Conservation (phyloP, 64 coral and sea anemone species). For the Montipora efflorescens region DNA sequence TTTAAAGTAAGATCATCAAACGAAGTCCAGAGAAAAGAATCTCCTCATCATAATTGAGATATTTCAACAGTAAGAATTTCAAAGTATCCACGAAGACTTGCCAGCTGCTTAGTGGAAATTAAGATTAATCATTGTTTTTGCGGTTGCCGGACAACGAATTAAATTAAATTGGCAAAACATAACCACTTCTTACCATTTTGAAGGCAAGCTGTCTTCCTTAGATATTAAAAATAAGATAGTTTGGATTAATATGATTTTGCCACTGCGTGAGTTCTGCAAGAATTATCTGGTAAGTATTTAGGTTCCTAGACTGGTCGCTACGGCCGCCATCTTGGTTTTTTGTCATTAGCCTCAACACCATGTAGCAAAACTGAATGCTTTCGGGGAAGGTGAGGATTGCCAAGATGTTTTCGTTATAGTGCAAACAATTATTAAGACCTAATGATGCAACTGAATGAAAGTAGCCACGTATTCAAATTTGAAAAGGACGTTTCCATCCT, state of each 20-base stretch:
- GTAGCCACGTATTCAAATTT: neutral
- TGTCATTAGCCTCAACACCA: conserved; percentile 15
- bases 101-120: neutral
- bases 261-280: neutral
- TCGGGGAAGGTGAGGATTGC: neutral
- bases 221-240: neutral
- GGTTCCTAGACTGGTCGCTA: conserved; percentile 43
- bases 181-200: conserved; percentile 63
- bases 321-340: conserved; percentile 62
- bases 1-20: too few species aligned
- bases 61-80: neutral
- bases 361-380: neutral
- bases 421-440: neutral
- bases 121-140: conserved; percentile 30
- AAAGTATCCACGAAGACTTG: neutral
- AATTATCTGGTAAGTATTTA: neutral
- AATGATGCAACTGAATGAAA: neutral
- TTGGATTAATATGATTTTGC: neutral
- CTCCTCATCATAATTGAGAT: neutral
- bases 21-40: neutral
- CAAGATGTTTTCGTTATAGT: too few species aligned
- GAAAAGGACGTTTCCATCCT: neutral
- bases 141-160: neutral
- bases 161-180: neutral
- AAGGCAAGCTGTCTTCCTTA: neutral